Evolutionary conservation across 2,113 vertebrate genomes (phyloP).

Genomic region (Mirounga angustirostris): DNA sequence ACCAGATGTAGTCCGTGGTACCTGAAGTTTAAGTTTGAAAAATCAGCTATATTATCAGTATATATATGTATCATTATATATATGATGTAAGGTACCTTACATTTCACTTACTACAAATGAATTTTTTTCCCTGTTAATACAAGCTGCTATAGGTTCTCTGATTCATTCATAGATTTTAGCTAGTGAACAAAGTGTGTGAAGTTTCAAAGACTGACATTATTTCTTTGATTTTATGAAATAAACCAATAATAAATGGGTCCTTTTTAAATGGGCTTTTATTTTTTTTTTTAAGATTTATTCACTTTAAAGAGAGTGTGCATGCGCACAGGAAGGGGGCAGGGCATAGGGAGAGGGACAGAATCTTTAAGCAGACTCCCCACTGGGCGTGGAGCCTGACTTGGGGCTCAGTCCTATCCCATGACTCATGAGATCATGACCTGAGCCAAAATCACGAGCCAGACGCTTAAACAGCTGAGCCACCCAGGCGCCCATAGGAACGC

Average conservation of each 20-base stretch:
- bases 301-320: neutral
- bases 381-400: neutral
- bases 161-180: neutral
- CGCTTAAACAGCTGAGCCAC: neutral
- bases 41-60: neutral
- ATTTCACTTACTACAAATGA: neutral
- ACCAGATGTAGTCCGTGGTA: neutral
- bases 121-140: neutral
- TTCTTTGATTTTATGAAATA: conserved; percentile 18
- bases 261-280: neutral
- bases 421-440: neutral
- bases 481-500: neutral
- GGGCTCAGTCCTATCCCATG: neutral
- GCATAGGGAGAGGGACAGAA: neutral
- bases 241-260: neutral
- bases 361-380: neutral
- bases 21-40: conserved; percentile 1
- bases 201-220: neutral
- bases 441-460: neutral
- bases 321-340: neutral
- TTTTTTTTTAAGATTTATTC: neutral
- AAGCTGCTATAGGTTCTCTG: neutral
- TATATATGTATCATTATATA: neutral
- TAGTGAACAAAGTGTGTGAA: neutral
- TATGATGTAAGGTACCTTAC: neutral